Evolutionary conservation across 2,113 vertebrate genomes (phyloP).

Genomic region (Dicentrarchus labrax): DNA sequence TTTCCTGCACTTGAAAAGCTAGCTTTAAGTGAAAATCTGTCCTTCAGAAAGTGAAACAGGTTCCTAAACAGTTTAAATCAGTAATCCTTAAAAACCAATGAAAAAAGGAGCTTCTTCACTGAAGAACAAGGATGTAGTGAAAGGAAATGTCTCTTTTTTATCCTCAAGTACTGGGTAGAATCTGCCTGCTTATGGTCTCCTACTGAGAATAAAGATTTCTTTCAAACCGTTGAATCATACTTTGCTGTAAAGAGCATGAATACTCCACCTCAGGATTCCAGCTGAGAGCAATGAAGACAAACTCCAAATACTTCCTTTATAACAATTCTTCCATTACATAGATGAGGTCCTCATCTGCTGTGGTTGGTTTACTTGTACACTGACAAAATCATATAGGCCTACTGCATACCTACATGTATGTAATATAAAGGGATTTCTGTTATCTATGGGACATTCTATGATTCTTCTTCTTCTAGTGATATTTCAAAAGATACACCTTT

Average conservation of each 20-base stretch:
- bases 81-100: background rate
- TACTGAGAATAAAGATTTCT: conserved; percentile 14
- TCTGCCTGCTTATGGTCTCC: background rate
- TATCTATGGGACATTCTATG: no score
- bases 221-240: conserved; percentile 20
- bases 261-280: background rate
- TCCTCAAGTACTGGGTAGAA: background rate
- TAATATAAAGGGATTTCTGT: no score
- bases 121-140: background rate
- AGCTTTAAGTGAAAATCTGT: no score
- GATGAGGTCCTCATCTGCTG: background rate
- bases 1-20: no score
- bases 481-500: no score
- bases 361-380: background rate
- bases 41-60: background rate
- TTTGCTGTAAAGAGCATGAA: conserved; percentile 4
- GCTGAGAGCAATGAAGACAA: conserved; percentile 3
- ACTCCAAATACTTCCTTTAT: background rate
- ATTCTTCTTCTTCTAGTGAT: no score
- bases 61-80: no score
- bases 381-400: background rate
- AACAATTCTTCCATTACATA: background rate
- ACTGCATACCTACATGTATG: background rate
- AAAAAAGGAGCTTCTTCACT: background rate
- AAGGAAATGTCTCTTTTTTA: background rate